These are phyloP conservation scores for Eriocheir sinensis DNA, from an alignment of 1,140 invertebrate genomes.

Conservation along the genomic window DNA sequence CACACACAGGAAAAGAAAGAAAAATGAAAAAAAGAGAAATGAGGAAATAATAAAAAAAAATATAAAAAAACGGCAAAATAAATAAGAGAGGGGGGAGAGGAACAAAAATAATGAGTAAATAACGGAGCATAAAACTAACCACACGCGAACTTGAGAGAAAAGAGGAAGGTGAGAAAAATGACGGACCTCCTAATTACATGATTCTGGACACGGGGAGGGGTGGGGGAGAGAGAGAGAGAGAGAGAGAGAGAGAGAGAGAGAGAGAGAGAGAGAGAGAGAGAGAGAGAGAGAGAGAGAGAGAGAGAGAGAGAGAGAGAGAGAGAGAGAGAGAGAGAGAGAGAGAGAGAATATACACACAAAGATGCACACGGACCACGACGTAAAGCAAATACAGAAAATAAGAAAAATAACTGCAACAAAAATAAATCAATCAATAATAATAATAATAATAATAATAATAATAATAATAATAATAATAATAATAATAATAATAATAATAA, in stretches of 20 bases:
- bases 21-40: not conserved
- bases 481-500: not conserved
- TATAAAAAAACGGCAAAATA: not conserved
- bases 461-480: no score
- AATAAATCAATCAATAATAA: not conserved
- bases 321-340: conserved; percentile 20
- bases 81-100: not conserved
- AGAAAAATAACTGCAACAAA: no score
- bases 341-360: not conserved
- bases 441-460: not conserved
- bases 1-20: not conserved
- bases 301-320: conserved; percentile 53
- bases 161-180: not conserved
- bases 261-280: conserved; percentile 38
- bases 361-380: not conserved
- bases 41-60: not conserved
- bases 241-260: conserved; percentile 33
- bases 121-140: not conserved
- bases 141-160: not conserved
- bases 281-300: conserved; percentile 56
- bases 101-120: not conserved
- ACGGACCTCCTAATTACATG: not conserved
- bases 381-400: not conserved
- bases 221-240: not conserved
- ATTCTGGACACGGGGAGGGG: not conserved